Conservation (phyloP, 2,797 vertebrate species). For the Lacerta viridis region DNA sequence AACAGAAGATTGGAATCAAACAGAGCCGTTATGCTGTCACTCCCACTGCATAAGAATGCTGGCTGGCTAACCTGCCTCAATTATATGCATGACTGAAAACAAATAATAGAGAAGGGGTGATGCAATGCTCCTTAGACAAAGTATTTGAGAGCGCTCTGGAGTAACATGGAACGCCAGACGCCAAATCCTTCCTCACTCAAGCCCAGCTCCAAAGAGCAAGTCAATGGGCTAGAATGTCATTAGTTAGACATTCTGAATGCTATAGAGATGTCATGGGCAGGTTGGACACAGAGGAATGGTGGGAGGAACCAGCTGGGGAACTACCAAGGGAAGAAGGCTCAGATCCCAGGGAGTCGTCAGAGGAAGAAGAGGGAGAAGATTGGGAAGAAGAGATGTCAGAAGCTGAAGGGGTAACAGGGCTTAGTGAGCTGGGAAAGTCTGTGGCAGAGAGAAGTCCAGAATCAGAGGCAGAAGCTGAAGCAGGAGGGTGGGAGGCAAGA, state of each 20-base stretch:
- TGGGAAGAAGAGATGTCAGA: too few species aligned
- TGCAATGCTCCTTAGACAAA: neutral
- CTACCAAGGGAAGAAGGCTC: too few species aligned
- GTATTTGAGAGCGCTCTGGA: neutral
- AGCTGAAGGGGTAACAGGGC: too few species aligned
- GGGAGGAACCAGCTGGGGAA: too few species aligned
- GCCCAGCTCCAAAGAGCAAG: too few species aligned
- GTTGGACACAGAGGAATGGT: too few species aligned
- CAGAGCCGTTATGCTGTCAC: neutral
- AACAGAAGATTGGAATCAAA: constrained; percentile 18
- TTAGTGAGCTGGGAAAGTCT: too few species aligned
- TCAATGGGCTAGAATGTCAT: neutral
- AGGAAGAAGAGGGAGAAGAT: too few species aligned
- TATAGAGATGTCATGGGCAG: neutral
- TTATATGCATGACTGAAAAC: constrained; percentile 37
- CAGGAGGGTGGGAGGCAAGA: too few species aligned
- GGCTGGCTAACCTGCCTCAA: constrained; percentile 25
- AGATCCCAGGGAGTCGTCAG: too few species aligned
- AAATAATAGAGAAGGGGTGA: constrained; percentile 25
- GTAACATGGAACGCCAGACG: neutral
- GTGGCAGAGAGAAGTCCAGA: too few species aligned
- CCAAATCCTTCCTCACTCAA: neutral
- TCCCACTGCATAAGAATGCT: constrained; percentile 19
- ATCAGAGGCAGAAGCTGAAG: too few species aligned
- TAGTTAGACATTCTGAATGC: neutral